These are phyloP conservation scores for Agonopterix arenella DNA, from an alignment of 2,888 invertebrate genomes.

Conservation along the genomic window DNA sequence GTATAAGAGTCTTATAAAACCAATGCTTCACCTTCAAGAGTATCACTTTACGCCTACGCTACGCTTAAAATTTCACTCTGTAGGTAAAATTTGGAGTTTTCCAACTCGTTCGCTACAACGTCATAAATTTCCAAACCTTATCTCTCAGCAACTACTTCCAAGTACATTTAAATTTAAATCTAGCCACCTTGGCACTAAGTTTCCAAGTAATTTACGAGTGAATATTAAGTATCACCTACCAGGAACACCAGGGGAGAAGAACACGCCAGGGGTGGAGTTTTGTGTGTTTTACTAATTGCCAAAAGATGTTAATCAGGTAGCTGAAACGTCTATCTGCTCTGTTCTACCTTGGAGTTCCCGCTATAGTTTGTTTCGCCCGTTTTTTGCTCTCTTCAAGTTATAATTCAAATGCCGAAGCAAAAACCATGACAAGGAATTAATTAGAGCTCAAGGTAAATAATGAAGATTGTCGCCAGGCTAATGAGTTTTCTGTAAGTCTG, in stretches of 20 bases:
- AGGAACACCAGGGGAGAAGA: conserved; percentile 70
- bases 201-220: conserved; percentile 73
- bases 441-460: conserved; percentile 75
- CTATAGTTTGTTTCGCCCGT: conserved; percentile 32
- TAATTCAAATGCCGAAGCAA: conserved; percentile 71
- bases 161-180: conserved; percentile 59
- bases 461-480: conserved; percentile 71
- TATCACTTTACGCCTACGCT: not conserved
- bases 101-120: not conserved
- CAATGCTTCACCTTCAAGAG: no score
- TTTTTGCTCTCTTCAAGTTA: conserved; percentile 45
- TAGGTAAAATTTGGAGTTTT: conserved; percentile 1
- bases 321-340: conserved; percentile 45
- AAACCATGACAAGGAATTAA: conserved; percentile 78
- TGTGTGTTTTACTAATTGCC: conserved; percentile 80
- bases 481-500: conserved; percentile 63
- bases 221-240: conserved; percentile 75
- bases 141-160: conserved; percentile 43
- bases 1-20: no score
- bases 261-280: conserved; percentile 78
- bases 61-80: conserved; percentile 3
- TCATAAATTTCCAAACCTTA: conserved; percentile 39
- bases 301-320: conserved; percentile 78
- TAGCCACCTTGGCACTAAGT: conserved; percentile 66
- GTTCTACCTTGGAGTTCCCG: conserved; percentile 17